Evolutionary conservation across 2,888 invertebrate species (phyloP).

Genomic region (Octonoba sinensis): DNA sequence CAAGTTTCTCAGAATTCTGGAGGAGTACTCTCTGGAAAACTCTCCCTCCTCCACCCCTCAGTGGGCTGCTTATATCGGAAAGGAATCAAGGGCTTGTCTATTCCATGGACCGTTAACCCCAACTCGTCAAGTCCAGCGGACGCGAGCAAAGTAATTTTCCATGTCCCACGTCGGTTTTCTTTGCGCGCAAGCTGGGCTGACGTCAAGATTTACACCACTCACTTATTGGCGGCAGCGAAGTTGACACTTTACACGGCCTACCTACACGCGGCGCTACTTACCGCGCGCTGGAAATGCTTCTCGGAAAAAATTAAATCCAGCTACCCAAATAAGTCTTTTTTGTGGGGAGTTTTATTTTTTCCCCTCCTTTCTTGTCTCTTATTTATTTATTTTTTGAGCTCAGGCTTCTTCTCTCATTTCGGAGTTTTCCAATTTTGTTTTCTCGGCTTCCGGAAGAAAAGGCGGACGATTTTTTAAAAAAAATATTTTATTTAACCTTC

Average conservation of each 20-base stretch:
- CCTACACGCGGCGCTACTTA: slow-evolving; percentile 24
- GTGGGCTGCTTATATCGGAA: slow-evolving; percentile 15
- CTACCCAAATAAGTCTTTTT: slow-evolving; percentile 45
- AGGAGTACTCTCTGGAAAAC: too few relatives aligned
- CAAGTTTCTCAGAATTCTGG: too few relatives aligned
- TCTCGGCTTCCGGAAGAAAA: background rate
- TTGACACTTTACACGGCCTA: slow-evolving; percentile 56
- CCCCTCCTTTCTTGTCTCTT: background rate
- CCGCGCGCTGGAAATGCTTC: background rate
- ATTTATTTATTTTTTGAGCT: too few relatives aligned
- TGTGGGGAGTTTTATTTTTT: slow-evolving; percentile 18
- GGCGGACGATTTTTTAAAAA: background rate
- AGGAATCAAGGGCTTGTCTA: slow-evolving; percentile 52
- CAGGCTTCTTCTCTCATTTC: slow-evolving; percentile 19
- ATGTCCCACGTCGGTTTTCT: slow-evolving; percentile 49
- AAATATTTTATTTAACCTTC: background rate
- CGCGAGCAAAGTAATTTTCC: slow-evolving; percentile 58
- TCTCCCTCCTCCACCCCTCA: too few relatives aligned
- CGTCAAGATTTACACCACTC: slow-evolving; percentile 59
- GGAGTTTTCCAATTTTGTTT: slow-evolving; percentile 48
- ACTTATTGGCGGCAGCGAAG: slow-evolving; percentile 38
- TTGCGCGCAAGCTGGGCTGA: slow-evolving; percentile 10
- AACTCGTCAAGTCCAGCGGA: slow-evolving; percentile 51
- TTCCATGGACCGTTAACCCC: slow-evolving; percentile 51
- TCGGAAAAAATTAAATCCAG: slow-evolving; percentile 53